phyloP scores from a whole-genome alignment of 2,888 invertebrate species.

The Scaptomyza reducta region DNA sequence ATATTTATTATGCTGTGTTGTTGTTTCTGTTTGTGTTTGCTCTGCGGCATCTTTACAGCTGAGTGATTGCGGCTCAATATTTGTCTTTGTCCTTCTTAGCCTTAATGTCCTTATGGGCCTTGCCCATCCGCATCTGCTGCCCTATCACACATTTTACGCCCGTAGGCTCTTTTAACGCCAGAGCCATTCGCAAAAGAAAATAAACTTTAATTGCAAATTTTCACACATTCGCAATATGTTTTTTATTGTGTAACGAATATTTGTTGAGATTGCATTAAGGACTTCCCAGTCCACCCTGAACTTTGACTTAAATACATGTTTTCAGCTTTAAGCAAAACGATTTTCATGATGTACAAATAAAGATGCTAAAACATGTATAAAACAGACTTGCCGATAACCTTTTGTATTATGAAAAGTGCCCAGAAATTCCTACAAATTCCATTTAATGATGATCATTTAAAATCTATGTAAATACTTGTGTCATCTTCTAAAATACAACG shows the following conservation, averaged over 20 bases:
- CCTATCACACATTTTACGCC: constrained; percentile 3
- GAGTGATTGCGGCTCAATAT: constrained; percentile 74
- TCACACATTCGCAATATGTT: constrained; percentile 30
- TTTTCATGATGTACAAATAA: no score
- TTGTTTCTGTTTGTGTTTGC: constrained; percentile 56
- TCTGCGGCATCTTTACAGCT: constrained; percentile 75
- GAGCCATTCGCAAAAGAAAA: neutral
- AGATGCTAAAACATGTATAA: no score
- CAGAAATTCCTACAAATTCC: no score
- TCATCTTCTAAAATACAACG: neutral
- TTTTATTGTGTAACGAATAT: neutral
- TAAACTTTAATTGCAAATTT: constrained; percentile 11
- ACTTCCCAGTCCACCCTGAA: no score
- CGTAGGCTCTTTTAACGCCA: constrained; percentile 6
- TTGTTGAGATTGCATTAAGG: neutral
- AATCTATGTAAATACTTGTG: neutral
- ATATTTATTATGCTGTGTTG: constrained; percentile 51
- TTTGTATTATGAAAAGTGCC: no score
- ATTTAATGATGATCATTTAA: neutral
- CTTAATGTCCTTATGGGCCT: constrained; percentile 15
- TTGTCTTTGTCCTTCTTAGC: constrained; percentile 62
- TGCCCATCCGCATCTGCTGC: neutral
- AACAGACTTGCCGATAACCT: no score
- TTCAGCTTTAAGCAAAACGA: no score
- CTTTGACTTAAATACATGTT: no score